Evolutionary conservation across 2,888 invertebrate species (phyloP).

Genomic region (Aelia acuminata): DNA sequence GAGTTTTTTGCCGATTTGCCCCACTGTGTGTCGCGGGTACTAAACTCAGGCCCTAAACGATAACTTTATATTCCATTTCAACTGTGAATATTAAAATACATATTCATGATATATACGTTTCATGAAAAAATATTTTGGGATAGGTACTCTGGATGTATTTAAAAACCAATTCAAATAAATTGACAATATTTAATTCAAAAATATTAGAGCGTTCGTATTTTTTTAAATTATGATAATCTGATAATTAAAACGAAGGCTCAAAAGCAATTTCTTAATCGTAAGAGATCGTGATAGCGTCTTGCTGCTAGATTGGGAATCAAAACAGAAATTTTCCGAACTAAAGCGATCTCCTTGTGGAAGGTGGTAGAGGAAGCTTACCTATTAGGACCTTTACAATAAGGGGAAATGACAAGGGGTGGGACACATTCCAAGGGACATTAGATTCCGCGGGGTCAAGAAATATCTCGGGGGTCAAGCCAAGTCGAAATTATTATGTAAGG

Average conservation of each 20-base stretch:
- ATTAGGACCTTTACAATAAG: not conserved
- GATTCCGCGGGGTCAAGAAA: conserved; percentile 26
- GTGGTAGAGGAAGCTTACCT: not conserved
- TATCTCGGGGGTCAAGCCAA: not conserved
- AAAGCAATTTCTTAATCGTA: not conserved
- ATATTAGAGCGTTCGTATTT: too few species aligned
- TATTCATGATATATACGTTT: too few species aligned
- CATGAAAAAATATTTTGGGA: too few species aligned
- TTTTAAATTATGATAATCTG: too few species aligned
- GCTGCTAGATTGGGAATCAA: not conserved
- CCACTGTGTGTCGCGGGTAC: not conserved
- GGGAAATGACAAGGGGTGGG: not conserved
- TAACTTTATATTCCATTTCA: too few species aligned
- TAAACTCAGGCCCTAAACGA: too few species aligned
- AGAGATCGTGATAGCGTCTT: not conserved
- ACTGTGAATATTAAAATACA: too few species aligned
- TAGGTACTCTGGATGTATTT: too few species aligned
- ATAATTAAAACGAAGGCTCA: too few species aligned
- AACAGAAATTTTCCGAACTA: not conserved
- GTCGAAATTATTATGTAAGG: not conserved
- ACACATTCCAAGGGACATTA: conserved; percentile 1
- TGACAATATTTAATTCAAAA: too few species aligned
- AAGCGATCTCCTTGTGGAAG: not conserved
- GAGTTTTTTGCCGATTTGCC: too few species aligned
- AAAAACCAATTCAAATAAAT: too few species aligned